Evolutionary conservation across 2,888 invertebrate species (phyloP), one percentile per base, ranked within the genome.

Genomic region (Glaucopsyche alexis): DNA sequence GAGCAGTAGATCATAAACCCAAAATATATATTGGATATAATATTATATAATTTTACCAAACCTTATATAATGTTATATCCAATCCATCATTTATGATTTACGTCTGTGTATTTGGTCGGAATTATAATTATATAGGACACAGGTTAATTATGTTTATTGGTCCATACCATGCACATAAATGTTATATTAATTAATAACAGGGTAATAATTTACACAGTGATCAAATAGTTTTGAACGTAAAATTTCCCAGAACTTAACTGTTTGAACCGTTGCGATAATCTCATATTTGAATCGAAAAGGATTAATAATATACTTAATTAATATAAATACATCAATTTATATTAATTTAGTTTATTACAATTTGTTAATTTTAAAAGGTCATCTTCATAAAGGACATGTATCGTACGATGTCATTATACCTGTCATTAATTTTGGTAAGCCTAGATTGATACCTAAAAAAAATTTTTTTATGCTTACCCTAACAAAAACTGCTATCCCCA

Each of bases 401-500:
- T n/a, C n/a, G n/a, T n/a, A n/a, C n/a, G n/a, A n/a, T n/a, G n/a
- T n/a, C n/a, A n/a, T n/a, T n/a, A n/a, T 29, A 3, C 29, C 29
- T 29, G 52, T 55, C 19, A 9, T 19, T 0, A 55, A 50, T 14
- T 40, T 29, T 29, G 2, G 29, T 29, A 29, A 29, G 4, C 2
- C 29, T 29, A 29, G 29, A 29, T 45, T 16, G 7, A 64, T 65
- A 16, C 47, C 16, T 29, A 19, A 69, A 71, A 16, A 52, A 9
- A 0, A 60, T 60, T 60, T 55, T 42, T 8, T 42, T 42, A 74
- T 19, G 72, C 77, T 82, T 82, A 91, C 91, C 87, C 86, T 88
- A 9, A 90, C 76, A 76, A 86, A 82, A 52, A 90, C 80, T 29
- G 85, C 81, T 9, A 86, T 74, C 2, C 83, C 82, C 14, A 84